A percentile compares a stretch with the other conserved stretches of the same genome.
These are phyloP conservation scores for Drosophila simulans DNA, from an alignment of 1,140 invertebrate species.

Conservation along the genomic window DNA sequence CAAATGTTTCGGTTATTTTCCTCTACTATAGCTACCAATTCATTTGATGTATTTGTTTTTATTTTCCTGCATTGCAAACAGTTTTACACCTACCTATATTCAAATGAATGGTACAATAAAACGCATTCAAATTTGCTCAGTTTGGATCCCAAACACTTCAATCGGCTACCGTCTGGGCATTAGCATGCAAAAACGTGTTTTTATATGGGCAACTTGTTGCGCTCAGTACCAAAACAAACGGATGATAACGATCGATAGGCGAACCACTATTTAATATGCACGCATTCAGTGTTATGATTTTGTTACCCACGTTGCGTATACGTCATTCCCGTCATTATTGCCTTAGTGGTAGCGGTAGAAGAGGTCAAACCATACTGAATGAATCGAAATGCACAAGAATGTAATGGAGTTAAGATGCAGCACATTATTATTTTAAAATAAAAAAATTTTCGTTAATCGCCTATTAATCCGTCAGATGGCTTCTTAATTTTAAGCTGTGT, in stretches of 20 bases:
- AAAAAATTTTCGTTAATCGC: too few relatives aligned
- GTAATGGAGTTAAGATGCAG: not conserved
- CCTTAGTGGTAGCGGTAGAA: not conserved
- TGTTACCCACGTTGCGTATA: conserved; percentile 54
- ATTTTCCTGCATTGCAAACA: not conserved
- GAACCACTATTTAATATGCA: conserved; percentile 22
- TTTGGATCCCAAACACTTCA: conserved; percentile 43
- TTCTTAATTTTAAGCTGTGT: not conserved
- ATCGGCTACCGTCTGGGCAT: conserved; percentile 37
- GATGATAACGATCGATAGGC: conserved; percentile 38
- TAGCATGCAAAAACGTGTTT: conserved; percentile 72
- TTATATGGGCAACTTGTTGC: conserved; percentile 49
- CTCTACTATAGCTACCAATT: not conserved
- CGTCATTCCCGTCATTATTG: conserved; percentile 62
- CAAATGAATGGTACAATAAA: conserved; percentile 7
- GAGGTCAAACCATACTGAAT: not conserved
- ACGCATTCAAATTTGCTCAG: conserved; percentile 6
- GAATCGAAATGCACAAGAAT: not conserved
- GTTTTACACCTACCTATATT: not conserved
- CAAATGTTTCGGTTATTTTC: not conserved
- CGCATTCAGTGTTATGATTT: conserved; percentile 32
- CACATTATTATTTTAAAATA: too few relatives aligned
- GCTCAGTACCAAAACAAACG: conserved; percentile 41
- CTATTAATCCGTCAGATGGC: too few relatives aligned
- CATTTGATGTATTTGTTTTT: not conserved